These are phyloP conservation scores for Oncorhynchus gorbuscha DNA, from an alignment of 2,113 vertebrate genomes.

Conservation along the genomic window DNA sequence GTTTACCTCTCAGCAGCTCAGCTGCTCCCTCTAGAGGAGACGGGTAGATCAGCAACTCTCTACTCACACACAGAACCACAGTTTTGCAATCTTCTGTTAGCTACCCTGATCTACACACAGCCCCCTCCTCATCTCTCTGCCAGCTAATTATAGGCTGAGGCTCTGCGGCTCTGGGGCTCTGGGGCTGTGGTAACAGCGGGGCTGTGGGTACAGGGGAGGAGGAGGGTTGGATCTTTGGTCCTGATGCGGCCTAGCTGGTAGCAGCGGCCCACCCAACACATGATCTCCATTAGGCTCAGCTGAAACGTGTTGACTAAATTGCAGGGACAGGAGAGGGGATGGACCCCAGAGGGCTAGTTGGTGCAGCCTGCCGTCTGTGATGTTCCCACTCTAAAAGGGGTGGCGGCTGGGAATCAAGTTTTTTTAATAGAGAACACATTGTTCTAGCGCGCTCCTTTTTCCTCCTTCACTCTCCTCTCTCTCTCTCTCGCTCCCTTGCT, in stretches of 20 bases:
- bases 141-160: too few relatives aligned
- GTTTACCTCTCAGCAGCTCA: constrained; percentile 1
- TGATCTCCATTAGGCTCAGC: constrained; percentile 73
- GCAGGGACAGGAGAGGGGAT: constrained; percentile 63
- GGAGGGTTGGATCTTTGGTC: constrained; percentile 59
- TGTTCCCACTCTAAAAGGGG: constrained; percentile 56
- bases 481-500: constrained; percentile 31
- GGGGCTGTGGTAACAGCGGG: constrained; percentile 16
- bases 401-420: constrained; percentile 50
- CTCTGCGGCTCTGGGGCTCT: too few relatives aligned
- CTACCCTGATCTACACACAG: too few relatives aligned
- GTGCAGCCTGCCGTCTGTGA: constrained; percentile 57
- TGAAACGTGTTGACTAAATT: constrained; percentile 73
- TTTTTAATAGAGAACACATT: constrained; percentile 69
- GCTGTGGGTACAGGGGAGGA: too few relatives aligned
- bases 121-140: too few relatives aligned
- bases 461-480: constrained; percentile 36
- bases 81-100: constrained; percentile 32
- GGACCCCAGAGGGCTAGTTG: constrained; percentile 63
- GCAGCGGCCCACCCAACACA: constrained; percentile 62
- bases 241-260: constrained; percentile 46
- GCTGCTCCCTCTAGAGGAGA: constrained; percentile 70
- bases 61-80: constrained; percentile 34
- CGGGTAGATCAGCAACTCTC: constrained; percentile 47
- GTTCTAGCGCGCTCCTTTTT: constrained; percentile 51